Conservation (phyloP, 2,888 invertebrate genomes). For the Erebia ligea region DNA sequence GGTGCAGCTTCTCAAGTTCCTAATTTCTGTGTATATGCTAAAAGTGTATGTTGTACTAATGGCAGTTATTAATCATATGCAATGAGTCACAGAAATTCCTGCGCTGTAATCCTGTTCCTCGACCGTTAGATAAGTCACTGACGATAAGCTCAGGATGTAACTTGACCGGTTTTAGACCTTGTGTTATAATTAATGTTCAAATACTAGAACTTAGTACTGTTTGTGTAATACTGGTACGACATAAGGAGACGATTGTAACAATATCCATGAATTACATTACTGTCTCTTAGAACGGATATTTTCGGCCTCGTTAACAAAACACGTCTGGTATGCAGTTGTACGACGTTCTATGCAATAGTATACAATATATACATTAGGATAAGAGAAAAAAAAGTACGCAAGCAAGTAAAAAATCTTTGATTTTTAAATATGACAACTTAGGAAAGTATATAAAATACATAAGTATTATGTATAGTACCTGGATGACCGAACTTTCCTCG, state of each 20-base stretch:
- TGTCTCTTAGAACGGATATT: not conserved
- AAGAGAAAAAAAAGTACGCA: not conserved
- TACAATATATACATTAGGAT: no score
- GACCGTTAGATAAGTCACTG: constrained; percentile 40
- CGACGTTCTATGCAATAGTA: no score
- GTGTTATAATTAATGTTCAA: constrained; percentile 5
- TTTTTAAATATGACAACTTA: not conserved
- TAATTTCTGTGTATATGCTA: constrained; percentile 18
- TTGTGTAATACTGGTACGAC: not conserved
- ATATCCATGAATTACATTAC: not conserved
- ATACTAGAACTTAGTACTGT: not conserved
- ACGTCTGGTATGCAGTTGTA: not conserved
- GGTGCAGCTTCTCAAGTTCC: not conserved
- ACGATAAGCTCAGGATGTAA: constrained; percentile 26
- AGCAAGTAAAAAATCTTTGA: not conserved
- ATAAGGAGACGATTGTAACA: not conserved
- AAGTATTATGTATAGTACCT: no score
- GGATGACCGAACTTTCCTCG: no score
- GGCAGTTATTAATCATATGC: constrained; percentile 50
- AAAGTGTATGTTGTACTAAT: constrained; percentile 30
- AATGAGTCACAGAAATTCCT: constrained; percentile 51
- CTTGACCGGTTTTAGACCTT: constrained; percentile 7
- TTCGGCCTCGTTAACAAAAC: not conserved
- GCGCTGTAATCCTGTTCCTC: constrained; percentile 41
- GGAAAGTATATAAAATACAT: no score